Conservation (phyloP, 2,113 vertebrate genomes). For the Apteryx mantelli region DNA sequence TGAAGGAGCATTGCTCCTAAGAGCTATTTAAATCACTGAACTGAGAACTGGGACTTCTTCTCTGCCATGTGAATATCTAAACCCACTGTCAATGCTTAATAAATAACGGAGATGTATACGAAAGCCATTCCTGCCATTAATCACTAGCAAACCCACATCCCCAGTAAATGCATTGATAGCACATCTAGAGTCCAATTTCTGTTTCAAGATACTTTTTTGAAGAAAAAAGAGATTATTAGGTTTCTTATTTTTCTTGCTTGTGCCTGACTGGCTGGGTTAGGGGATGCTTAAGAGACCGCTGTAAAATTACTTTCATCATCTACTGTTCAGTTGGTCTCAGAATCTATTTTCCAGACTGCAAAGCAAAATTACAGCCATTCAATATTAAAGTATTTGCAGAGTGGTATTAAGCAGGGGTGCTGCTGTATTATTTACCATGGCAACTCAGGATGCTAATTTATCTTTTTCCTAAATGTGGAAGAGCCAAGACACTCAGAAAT, state of each 20-base stretch:
- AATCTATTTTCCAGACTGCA: constrained; percentile 29
- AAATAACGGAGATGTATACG: constrained; percentile 18
- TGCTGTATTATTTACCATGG: constrained; percentile 41
- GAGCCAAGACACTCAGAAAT: neutral
- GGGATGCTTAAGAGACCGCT: neutral
- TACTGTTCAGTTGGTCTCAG: neutral
- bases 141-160: neutral
- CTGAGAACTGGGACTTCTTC: neutral
- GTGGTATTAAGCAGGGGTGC: neutral
- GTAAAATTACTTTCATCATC: constrained; percentile 36
- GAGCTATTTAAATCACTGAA: neutral
- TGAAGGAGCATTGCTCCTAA: neutral
- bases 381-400: constrained; percentile 12
- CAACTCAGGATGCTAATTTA: constrained; percentile 32
- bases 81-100: constrained; percentile 29
- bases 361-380: constrained; percentile 47
- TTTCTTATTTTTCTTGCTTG: constrained; percentile 26
- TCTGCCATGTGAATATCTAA: constrained; percentile 1
- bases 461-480: neutral
- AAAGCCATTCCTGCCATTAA: neutral
- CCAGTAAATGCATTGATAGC: neutral
- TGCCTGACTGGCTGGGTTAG: neutral
- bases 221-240: neutral
- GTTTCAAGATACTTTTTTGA: neutral
- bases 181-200: constrained; percentile 2